These are phyloP conservation scores for Chromis chromis DNA, from an alignment of 2,797 vertebrate species.

Conservation along the genomic window DNA sequence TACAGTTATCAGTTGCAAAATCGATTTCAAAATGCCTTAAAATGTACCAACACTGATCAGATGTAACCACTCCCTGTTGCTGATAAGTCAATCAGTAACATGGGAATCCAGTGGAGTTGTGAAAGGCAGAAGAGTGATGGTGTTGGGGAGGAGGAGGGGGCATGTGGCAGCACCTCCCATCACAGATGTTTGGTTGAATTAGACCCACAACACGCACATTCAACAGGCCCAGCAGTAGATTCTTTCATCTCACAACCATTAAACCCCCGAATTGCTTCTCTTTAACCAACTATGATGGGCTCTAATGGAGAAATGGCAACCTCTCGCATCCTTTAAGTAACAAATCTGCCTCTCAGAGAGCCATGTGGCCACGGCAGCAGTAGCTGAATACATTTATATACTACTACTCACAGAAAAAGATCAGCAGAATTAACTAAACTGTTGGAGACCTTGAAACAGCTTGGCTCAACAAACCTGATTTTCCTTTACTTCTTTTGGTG, in stretches of 20 bases:
- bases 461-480: background rate
- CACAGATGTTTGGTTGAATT: slow-evolving; percentile 45
- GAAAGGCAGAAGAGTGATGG: background rate
- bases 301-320: slow-evolving; percentile 9
- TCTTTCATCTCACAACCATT: slow-evolving; percentile 29
- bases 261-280: background rate
- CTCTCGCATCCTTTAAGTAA: slow-evolving; percentile 3
- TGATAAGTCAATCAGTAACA: background rate
- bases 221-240: slow-evolving; percentile 8
- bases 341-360: slow-evolving; percentile 14
- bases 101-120: slow-evolving; percentile 1
- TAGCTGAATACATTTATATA: slow-evolving; percentile 14
- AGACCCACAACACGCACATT: slow-evolving; percentile 9
- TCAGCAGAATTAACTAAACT: background rate
- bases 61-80: background rate
- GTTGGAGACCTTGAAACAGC: slow-evolving; percentile 6
- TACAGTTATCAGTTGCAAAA: slow-evolving; percentile 20
- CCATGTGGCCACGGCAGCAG: slow-evolving; percentile 15
- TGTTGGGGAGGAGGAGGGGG: too few species aligned
- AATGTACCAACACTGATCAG: background rate
- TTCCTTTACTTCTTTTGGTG: background rate
- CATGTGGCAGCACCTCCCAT: slow-evolving; percentile 10
- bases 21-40: slow-evolving; percentile 25
- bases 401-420: background rate
- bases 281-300: slow-evolving; percentile 21